Conservation (phyloP, 2,113 vertebrate species). For the Muscicapa adusta region DNA sequence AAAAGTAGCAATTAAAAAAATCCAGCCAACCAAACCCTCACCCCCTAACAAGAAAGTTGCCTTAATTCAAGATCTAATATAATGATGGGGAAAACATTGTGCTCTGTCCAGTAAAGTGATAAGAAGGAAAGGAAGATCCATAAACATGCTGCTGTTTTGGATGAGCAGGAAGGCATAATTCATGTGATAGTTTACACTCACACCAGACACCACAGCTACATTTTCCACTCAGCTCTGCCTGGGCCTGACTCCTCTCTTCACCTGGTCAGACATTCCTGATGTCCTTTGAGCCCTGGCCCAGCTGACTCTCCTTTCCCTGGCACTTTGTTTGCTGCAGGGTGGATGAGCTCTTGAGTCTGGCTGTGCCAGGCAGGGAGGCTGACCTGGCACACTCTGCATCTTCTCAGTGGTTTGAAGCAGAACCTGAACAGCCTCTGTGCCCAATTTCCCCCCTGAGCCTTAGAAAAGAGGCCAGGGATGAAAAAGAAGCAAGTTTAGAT, state of each 20-base stretch:
- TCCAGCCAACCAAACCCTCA: neutral
- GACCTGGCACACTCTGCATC: neutral
- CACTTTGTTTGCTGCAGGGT: neutral
- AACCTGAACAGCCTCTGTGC: neutral
- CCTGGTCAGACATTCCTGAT: too few relatives aligned
- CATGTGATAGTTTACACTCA: neutral
- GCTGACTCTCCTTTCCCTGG: neutral
- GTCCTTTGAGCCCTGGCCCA: neutral
- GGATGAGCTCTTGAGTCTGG: neutral
- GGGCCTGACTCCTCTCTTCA: neutral
- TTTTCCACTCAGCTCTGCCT: neutral
- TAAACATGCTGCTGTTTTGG: neutral
- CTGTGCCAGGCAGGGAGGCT: neutral
- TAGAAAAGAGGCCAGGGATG: neutral
- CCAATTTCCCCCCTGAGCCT: neutral
- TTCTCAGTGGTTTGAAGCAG: neutral
- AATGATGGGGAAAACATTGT: neutral
- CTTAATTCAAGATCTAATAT: conserved; percentile 45
- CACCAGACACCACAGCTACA: neutral
- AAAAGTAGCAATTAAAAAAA: conserved; percentile 69
- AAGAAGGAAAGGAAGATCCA: neutral
- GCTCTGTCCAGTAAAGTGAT: neutral
- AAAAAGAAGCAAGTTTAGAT: neutral
- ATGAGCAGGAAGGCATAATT: conserved; percentile 22
- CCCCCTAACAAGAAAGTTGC: neutral